Evolutionary conservation across 2,888 invertebrate genomes (phyloP).

Genomic region (Amblyteles armatorius): DNA sequence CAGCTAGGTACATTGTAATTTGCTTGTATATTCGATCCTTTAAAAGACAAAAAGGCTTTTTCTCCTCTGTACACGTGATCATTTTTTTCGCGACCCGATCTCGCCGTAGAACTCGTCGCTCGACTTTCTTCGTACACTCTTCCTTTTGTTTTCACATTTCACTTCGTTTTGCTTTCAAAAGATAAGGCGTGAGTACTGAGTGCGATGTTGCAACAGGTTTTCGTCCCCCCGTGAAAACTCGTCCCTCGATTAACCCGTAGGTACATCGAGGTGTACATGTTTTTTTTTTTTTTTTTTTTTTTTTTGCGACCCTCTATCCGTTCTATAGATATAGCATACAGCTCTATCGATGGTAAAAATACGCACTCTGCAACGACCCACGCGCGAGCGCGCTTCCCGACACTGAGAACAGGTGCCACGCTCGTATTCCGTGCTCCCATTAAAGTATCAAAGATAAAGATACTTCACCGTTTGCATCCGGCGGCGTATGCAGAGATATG

Average conservation of each 20-base stretch:
- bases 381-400: slow-evolving; percentile 61
- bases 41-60: background rate
- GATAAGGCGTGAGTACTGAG: slow-evolving; percentile 40
- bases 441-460: slow-evolving; percentile 68
- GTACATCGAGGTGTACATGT: background rate
- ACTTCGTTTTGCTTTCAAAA: slow-evolving; percentile 48
- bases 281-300: slow-evolving; percentile 1
- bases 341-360: slow-evolving; percentile 54
- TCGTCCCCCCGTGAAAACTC: slow-evolving; percentile 60
- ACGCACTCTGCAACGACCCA: slow-evolving; percentile 64
- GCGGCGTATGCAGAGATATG: slow-evolving; percentile 24
- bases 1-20: too few relatives aligned
- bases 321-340: slow-evolving; percentile 25
- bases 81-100: background rate
- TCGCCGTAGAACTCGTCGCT: slow-evolving; percentile 58
- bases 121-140: slow-evolving; percentile 55
- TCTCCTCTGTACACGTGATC: background rate
- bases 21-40: too few relatives aligned
- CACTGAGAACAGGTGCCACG: slow-evolving; percentile 66
- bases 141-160: slow-evolving; percentile 59
- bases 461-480: slow-evolving; percentile 55
- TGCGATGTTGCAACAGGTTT: slow-evolving; percentile 63
- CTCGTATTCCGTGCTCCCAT: slow-evolving; percentile 68
- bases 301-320: slow-evolving; percentile 47
- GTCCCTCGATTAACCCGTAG: slow-evolving; percentile 57